Conservation (phyloP, 2,888 invertebrate species). For the Ormia ochracea region DNA sequence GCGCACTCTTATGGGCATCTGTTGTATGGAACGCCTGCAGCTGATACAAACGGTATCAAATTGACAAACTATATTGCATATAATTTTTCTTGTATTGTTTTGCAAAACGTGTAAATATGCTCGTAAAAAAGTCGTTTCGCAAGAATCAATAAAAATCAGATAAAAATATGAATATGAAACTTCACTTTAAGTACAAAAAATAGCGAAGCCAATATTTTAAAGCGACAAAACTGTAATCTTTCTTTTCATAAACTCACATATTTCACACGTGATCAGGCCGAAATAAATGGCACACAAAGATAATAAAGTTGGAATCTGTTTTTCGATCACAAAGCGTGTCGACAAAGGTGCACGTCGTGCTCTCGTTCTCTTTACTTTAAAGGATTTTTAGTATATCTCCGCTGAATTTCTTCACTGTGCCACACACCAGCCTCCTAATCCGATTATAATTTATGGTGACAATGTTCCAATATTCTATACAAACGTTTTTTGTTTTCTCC, state of each 20-base stretch:
- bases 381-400: neutral
- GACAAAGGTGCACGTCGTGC: neutral
- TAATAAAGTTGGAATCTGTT: neutral
- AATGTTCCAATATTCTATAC: constrained; percentile 24
- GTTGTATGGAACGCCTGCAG: too few relatives aligned
- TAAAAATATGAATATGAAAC: neutral
- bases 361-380: neutral
- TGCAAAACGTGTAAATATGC: neutral
- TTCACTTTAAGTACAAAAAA: neutral
- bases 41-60: too few relatives aligned
- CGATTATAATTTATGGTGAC: constrained; percentile 45
- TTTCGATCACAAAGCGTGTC: neutral
- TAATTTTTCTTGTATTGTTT: too few relatives aligned
- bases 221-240: neutral
- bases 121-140: neutral
- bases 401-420: constrained; percentile 16
- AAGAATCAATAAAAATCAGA: neutral
- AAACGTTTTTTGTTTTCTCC: neutral
- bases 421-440: constrained; percentile 24
- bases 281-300: constrained; percentile 4
- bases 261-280: neutral
- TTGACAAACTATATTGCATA: too few relatives aligned
- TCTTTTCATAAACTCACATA: neutral
- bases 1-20: too few relatives aligned
- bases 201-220: neutral